phyloP scores from a whole-genome alignment of 2,797 vertebrate genomes.

The Sebastes miniatus region DNA sequence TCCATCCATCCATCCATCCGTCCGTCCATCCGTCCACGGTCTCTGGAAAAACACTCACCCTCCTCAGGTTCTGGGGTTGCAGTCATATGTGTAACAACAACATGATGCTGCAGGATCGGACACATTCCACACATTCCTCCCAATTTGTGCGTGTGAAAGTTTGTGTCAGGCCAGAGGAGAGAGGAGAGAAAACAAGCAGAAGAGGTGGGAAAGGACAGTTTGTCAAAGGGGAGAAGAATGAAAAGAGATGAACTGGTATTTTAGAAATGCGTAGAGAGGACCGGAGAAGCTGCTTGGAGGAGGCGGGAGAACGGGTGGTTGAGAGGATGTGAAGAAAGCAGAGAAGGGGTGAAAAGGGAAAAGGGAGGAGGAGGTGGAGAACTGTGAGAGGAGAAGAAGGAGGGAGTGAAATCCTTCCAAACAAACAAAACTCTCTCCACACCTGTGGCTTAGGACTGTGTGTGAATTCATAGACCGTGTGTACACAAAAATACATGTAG shows the following conservation, averaged over 20 bases:
- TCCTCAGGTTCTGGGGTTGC: conserved; percentile 68
- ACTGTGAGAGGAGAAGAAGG: conserved; percentile 41
- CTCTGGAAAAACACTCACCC: conserved; percentile 67
- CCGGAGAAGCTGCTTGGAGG: background rate
- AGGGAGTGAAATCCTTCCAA: conserved; percentile 56
- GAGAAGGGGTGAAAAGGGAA: conserved; percentile 9
- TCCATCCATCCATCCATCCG: conserved; percentile 37
- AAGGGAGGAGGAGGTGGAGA: conserved; percentile 19
- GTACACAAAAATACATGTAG: background rate
- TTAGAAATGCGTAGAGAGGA: conserved; percentile 25
- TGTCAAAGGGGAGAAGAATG: conserved; percentile 3
- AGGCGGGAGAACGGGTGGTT: background rate
- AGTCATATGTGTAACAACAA: conserved; percentile 77
- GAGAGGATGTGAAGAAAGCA: conserved; percentile 22
- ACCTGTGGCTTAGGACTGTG: conserved; percentile 55
- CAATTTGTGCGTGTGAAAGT: conserved; percentile 38
- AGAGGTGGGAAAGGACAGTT: conserved; percentile 9
- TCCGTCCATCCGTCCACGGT: conserved; percentile 39
- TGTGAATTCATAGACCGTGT: background rate
- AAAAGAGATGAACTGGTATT: background rate
- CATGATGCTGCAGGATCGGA: conserved; percentile 73
- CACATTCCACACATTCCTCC: conserved; percentile 73
- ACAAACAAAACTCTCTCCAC: conserved; percentile 67
- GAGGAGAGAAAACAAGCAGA: conserved; percentile 26
- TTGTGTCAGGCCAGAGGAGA: conserved; percentile 28